These are phyloP conservation scores for Sisor rabdophorus DNA, from an alignment of 2,113 vertebrate species.

Conservation along the genomic window DNA sequence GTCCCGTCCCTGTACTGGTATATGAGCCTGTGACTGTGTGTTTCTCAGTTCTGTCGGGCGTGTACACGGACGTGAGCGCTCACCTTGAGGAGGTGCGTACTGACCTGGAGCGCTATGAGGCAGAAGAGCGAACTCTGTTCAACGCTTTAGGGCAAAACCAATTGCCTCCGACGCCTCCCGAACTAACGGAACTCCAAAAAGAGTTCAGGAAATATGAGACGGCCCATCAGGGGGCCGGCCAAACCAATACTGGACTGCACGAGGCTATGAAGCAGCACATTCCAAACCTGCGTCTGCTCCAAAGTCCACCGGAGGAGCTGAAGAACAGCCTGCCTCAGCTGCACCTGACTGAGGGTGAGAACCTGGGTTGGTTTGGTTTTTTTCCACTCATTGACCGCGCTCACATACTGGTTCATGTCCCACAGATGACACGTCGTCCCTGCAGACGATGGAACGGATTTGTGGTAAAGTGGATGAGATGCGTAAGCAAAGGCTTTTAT, in stretches of 20 bases:
- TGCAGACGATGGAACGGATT: slow-evolving; percentile 76
- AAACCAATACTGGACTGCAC: slow-evolving; percentile 82
- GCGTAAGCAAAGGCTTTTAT: slow-evolving; percentile 71
- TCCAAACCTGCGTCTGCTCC: slow-evolving; percentile 75
- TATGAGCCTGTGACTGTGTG: slow-evolving; percentile 20
- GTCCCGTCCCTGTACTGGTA: slow-evolving; percentile 36
- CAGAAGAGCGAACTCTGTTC: slow-evolving; percentile 66
- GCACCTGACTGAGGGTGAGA: slow-evolving; percentile 64
- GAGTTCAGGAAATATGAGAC: slow-evolving; percentile 79
- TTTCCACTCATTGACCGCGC: background rate
- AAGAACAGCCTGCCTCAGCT: slow-evolving; percentile 69
- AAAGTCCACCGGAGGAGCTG: slow-evolving; percentile 74
- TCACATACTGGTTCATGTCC: background rate
- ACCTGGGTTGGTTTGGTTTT: too few species aligned
- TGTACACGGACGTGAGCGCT: slow-evolving; percentile 79
- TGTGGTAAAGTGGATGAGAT: slow-evolving; percentile 81
- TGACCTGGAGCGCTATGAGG: slow-evolving; percentile 72
- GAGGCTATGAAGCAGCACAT: slow-evolving; percentile 79
- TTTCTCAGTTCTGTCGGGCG: slow-evolving; percentile 69
- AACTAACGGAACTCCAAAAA: slow-evolving; percentile 67
- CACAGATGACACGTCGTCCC: slow-evolving; percentile 71
- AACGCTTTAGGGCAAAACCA: slow-evolving; percentile 62
- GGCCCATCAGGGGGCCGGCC: slow-evolving; percentile 77
- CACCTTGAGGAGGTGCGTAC: slow-evolving; percentile 73
- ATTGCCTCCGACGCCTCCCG: rapidly evolving